These are phyloP conservation scores for Crocodylus rhombifer DNA, from an alignment of 2,797 vertebrate species.

Conservation along the genomic window DNA sequence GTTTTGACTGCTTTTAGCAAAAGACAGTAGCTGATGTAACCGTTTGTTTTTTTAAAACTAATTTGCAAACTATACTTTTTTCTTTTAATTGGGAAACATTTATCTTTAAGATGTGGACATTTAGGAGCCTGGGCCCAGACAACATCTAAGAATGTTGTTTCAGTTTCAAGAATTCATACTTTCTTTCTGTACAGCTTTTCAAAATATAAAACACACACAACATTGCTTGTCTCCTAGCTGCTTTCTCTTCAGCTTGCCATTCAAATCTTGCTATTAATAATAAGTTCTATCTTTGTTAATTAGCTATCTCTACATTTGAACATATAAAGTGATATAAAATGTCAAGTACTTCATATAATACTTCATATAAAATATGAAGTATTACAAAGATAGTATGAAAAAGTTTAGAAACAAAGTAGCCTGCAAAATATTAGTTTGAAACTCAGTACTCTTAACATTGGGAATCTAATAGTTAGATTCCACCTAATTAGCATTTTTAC, in stretches of 20 bases:
- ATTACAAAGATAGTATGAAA: neutral
- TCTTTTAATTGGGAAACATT: neutral
- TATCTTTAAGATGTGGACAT: neutral
- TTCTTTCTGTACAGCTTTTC: neutral
- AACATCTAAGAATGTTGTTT: neutral
- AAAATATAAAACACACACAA: neutral
- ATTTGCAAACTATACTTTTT: neutral
- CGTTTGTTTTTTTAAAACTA: rapidly evolving
- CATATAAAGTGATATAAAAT: neutral
- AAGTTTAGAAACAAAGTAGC: neutral
- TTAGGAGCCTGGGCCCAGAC: neutral
- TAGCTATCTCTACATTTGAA: neutral
- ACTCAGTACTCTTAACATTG: neutral
- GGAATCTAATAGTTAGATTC: neutral
- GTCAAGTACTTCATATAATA: neutral
- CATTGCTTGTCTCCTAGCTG: neutral
- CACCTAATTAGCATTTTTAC: neutral
- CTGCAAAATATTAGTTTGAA: neutral
- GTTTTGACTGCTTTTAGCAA: neutral
- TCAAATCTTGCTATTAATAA: neutral
- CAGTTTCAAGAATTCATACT: neutral
- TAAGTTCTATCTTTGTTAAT: neutral
- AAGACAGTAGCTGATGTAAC: neutral
- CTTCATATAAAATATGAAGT: no score
- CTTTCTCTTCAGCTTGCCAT: neutral